Evolutionary conservation across 1,140 invertebrate species (phyloP).

Genomic region (Anagrus nilaparvatae): DNA sequence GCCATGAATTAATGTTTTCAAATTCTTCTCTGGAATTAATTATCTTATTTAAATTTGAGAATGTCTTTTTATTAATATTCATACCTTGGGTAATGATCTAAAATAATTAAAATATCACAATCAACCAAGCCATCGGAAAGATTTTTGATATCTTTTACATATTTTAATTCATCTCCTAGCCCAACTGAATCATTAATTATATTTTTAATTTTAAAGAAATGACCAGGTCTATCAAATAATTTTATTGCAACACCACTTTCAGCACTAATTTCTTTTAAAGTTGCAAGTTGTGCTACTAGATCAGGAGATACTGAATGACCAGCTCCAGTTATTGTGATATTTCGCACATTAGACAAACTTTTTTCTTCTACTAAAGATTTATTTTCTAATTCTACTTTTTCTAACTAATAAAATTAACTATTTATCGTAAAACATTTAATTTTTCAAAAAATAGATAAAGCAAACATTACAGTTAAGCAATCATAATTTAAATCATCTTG

Average conservation of each 20-base stretch:
- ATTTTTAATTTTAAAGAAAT: conserved; percentile 18
- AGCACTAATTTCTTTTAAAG: conserved; percentile 15
- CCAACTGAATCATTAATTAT: conserved; percentile 14
- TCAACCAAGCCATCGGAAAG: conserved; percentile 17
- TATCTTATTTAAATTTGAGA: too few relatives aligned
- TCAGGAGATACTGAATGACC: conserved; percentile 19
- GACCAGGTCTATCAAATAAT: conserved; percentile 18
- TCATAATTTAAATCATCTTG: conserved; percentile 14
- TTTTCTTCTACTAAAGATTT: conserved; percentile 1
- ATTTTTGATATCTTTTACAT: conserved; percentile 9
- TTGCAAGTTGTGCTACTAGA: conserved; percentile 17
- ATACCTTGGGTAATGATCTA: conserved; percentile 17
- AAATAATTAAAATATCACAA: conserved; percentile 19
- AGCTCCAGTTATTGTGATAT: conserved; percentile 19
- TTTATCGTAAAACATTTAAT: background rate
- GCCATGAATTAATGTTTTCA: conserved; percentile 12
- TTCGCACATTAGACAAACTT: background rate
- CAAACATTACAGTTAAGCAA: conserved; percentile 11
- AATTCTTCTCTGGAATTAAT: conserved; percentile 14
- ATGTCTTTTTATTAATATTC: background rate
- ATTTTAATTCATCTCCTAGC: conserved; percentile 11
- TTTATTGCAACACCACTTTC: conserved; percentile 16
- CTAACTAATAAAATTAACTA: conserved; percentile 2
- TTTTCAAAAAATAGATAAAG: background rate
- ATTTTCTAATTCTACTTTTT: conserved; percentile 2